Base-by-base conservation (phyloP, 1,140 invertebrate genomes). In the Drosophila arizonae region DNA sequence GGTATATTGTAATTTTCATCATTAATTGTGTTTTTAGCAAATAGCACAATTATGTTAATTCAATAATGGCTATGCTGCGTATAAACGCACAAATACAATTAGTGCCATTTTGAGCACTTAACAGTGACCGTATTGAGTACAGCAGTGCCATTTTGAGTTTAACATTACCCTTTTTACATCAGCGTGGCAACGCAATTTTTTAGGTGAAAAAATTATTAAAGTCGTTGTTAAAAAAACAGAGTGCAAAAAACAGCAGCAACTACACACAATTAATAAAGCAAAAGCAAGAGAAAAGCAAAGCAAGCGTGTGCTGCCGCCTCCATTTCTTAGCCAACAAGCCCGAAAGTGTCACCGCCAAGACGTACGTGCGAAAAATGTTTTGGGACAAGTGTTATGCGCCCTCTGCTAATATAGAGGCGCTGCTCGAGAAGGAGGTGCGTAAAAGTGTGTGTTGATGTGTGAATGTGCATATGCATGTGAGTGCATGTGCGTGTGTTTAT, bases 301-400 rank as follows among this genome's bases (percentile, higher is more conserved):
- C 68, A 75, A 71, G 41, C 48, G 71, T 71, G 67, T 71, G 67
- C 67, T 71, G 26, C 55, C 36, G 36, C 36, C 36, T 39, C 33
- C 33, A 64, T 58, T 76, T 79, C 55, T 85, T 85, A 51, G 36
- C 64, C 61, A 72, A 81, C 68, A 75, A 82, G 82, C 84, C 84
- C 62, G 84, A 87, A 87, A 87, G 82, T 87, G 82, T 88, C 79
- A 87, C 82, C 82, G 84, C 72, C 79, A 87, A 86, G 82, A 87
- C 82, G 82, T 87, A 84, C 84, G 80, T 88, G 73, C 74, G 73
- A 90, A 94, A 90, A 84, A 97, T 97, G 96, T 97, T 96, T 94
- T 97, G 96, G 96, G 94, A 95, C 90, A 95, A 94, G 91, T 95
- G 95, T 93, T 94, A 95, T 90, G 92, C 94, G 84, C 94, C 94